Evolutionary conservation across 2,888 invertebrate genomes (phyloP).

Genomic region (Nebria brevicollis): DNA sequence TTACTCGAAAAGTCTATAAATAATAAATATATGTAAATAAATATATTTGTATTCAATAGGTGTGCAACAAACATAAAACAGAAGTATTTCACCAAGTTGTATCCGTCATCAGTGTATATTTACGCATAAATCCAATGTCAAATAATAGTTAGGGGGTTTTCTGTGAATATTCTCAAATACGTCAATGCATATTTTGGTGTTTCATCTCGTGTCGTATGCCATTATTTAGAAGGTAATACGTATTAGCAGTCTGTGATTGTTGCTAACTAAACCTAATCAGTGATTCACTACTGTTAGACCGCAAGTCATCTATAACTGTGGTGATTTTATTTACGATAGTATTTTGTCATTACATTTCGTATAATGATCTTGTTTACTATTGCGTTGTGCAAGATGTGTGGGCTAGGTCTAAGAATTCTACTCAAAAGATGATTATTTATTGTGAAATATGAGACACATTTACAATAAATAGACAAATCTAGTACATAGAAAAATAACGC

Average conservation of each 20-base stretch:
- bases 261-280: not conserved
- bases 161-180: not conserved
- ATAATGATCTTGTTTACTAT: not conserved
- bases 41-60: not conserved
- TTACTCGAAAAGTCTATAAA: not conserved
- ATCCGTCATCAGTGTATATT: not conserved
- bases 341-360: not conserved
- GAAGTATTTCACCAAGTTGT: not conserved
- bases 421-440: not conserved
- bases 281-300: not conserved
- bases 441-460: not conserved
- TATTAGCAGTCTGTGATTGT: not conserved
- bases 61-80: not conserved
- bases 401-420: not conserved
- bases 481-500: no score
- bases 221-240: no score
- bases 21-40: not conserved
- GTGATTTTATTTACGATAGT: not conserved
- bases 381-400: constrained; percentile 5
- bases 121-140: not conserved
- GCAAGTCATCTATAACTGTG: constrained; percentile 1
- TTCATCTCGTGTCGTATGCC: not conserved
- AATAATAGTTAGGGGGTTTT: not conserved
- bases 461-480: no score
- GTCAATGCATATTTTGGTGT: not conserved